These are phyloP conservation scores for Heloderma charlesbogerti DNA, from an alignment of 2,113 vertebrate species.

Conservation along the genomic window DNA sequence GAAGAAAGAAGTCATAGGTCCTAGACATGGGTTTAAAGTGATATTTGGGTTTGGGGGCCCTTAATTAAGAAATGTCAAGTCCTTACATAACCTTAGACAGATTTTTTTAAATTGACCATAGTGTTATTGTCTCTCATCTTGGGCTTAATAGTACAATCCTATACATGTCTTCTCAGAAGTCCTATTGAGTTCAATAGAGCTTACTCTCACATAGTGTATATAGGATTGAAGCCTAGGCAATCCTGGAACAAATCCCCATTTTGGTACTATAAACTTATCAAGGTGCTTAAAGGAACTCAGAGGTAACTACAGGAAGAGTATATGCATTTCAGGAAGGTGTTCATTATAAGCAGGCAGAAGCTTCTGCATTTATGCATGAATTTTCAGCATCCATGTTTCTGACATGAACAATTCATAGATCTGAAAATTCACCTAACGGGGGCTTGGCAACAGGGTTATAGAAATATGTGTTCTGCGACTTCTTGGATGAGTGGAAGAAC, in stretches of 20 bases:
- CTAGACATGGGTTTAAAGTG: too few relatives aligned
- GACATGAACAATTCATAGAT: background rate
- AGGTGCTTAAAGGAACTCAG: background rate
- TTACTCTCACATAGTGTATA: too few relatives aligned
- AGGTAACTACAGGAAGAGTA: background rate
- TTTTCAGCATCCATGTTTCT: background rate
- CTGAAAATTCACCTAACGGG: background rate
- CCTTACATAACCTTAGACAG: background rate
- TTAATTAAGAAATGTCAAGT: constrained; percentile 19
- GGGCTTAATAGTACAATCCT: background rate
- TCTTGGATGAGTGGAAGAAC: background rate
- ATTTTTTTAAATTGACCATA: background rate
- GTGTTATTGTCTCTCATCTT: constrained; percentile 12
- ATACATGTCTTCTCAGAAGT: too few relatives aligned
- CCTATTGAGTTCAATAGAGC: too few relatives aligned
- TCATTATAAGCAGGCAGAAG: background rate
- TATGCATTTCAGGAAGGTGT: background rate
- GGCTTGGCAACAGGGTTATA: background rate
- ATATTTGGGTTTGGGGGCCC: too few relatives aligned
- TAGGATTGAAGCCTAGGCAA: too few relatives aligned
- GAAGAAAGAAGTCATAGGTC: too few relatives aligned
- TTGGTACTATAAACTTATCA: background rate
- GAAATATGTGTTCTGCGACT: background rate
- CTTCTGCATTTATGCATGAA: background rate
- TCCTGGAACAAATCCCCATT: background rate